phyloP scores from a whole-genome alignment of 2,113 vertebrate species.

The Pedetes capensis region DNA sequence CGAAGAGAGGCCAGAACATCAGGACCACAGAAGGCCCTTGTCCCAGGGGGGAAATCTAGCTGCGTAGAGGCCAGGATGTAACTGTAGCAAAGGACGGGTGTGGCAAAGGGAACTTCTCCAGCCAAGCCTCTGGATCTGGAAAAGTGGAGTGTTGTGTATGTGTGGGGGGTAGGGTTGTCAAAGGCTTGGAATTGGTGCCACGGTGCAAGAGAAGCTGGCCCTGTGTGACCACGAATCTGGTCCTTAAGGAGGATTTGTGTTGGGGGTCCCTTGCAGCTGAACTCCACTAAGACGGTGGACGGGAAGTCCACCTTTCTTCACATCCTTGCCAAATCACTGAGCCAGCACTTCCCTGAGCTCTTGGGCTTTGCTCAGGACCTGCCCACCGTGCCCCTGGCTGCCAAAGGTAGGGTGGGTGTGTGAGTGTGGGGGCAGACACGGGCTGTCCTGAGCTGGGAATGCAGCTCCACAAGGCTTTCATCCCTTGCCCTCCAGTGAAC shows the following conservation, averaged over 20 bases:
- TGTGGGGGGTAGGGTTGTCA: too few relatives aligned
- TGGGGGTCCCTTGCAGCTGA: constrained; percentile 85
- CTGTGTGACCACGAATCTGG: not conserved
- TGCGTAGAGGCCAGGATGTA: not conserved
- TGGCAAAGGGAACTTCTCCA: accelerated
- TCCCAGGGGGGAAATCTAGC: not conserved
- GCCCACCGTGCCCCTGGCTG: constrained; percentile 93
- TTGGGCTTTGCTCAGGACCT: constrained; percentile 96
- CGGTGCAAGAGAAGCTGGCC: not conserved
- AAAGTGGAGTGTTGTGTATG: not conserved
- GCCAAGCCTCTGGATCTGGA: not conserved
- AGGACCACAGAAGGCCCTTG: too few relatives aligned
- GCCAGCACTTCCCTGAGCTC: constrained; percentile 98
- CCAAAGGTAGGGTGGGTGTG: constrained; percentile 90
- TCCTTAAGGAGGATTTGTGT: not conserved
- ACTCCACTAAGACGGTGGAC: constrained; percentile 97
- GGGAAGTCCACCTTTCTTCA: constrained; percentile 99
- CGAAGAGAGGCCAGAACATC: not conserved
- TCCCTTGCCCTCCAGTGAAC: constrained; percentile 86
- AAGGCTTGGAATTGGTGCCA: not conserved
- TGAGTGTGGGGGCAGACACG: not conserved
- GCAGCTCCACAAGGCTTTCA: not conserved
- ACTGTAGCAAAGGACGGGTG: accelerated
- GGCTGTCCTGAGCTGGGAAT: not conserved
- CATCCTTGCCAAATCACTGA: constrained; percentile 98